Conservation (phyloP, 2,113 vertebrate genomes). For the Propithecus coquereli region DNA sequence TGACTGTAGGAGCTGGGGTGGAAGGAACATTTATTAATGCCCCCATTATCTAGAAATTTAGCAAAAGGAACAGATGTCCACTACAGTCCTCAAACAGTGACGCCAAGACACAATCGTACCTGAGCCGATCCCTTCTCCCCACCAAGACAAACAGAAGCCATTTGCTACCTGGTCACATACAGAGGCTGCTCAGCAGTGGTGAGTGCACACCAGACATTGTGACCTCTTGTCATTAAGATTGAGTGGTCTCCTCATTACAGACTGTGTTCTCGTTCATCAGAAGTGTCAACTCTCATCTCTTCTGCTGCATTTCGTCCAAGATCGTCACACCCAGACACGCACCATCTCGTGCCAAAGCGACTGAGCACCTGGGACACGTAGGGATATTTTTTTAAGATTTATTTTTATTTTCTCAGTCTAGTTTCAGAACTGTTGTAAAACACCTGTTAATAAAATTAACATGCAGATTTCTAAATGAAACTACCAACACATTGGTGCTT, state of each 20-base stretch:
- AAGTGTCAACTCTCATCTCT: constrained; percentile 3
- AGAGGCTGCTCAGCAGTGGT: neutral
- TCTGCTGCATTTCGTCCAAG: neutral
- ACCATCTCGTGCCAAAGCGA: neutral
- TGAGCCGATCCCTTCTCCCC: neutral
- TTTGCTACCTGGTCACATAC: neutral
- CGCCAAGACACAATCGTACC: neutral
- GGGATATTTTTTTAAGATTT: neutral
- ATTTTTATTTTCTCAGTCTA: neutral
- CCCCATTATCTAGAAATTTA: neutral
- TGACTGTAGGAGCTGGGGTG: neutral
- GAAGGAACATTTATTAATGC: neutral
- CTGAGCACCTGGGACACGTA: neutral
- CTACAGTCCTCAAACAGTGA: neutral
- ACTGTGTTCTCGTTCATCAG: constrained; percentile 13
- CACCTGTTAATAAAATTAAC: neutral
- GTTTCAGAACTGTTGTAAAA: neutral
- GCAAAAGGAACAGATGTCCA: neutral
- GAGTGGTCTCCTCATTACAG: constrained; percentile 1
- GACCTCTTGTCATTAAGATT: constrained; percentile 57
- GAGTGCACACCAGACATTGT: neutral
- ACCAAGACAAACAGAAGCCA: constrained; percentile 42
- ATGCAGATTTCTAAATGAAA: neutral
- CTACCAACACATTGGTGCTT: neutral
- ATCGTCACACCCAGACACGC: neutral